phyloP scores from a whole-genome alignment of 2,888 invertebrate genomes.

The Trileptium ribeirensis region DNA sequence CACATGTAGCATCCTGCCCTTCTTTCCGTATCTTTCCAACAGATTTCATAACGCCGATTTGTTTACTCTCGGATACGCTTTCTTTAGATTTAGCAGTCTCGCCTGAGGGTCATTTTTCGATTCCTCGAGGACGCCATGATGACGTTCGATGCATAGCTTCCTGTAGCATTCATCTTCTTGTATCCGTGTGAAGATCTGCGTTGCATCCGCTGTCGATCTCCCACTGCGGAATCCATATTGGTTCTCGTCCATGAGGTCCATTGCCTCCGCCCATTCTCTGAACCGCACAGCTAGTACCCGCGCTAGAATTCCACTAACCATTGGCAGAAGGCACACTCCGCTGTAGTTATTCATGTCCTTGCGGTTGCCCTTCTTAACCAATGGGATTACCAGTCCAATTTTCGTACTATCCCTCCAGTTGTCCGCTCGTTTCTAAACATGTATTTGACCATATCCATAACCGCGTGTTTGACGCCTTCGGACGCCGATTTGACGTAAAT shows the following conservation, averaged over 20 bases:
- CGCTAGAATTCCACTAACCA: constrained; percentile 3
- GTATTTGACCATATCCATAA: not conserved
- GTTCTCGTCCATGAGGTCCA: not conserved
- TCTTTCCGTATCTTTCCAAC: not conserved
- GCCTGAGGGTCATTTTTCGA: not conserved
- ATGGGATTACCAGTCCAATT: not conserved
- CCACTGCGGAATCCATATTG: not conserved
- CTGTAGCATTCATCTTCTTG: constrained; percentile 3
- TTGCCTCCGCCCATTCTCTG: not conserved
- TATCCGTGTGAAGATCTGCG: not conserved
- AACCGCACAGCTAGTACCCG: not conserved
- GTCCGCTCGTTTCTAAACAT: constrained; percentile 1
- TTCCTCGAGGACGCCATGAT: not conserved
- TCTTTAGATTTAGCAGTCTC: not conserved
- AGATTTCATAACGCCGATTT: not conserved
- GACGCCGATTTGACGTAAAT: not conserved
- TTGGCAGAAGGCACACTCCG: not conserved
- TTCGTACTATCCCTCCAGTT: not conserved
- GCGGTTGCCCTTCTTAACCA: not conserved
- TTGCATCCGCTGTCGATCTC: not conserved
- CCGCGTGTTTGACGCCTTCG: not conserved
- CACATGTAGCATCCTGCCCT: not conserved
- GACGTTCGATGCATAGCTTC: not conserved
- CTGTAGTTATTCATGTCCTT: not conserved
- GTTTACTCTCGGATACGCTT: not conserved